A percentile compares a stretch with the other conserved stretches of the same genome.
phyloP scores from a whole-genome alignment of 2,797 vertebrate genomes.

The Neosalanx taihuensis region DNA sequence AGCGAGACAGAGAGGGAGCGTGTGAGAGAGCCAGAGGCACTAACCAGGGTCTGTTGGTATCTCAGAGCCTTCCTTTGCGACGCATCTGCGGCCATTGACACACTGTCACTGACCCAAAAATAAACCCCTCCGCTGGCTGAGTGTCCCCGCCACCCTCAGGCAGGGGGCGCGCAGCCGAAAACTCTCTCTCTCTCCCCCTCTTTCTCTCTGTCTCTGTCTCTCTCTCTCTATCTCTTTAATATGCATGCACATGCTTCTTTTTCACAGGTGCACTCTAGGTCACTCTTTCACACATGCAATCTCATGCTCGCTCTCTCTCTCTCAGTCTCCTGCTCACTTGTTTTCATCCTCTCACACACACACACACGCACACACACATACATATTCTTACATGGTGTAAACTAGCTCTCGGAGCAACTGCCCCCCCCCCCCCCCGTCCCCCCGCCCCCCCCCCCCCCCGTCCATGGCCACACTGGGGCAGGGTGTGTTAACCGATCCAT shows the following conservation, averaged over 20 bases:
- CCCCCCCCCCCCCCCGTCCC: not conserved
- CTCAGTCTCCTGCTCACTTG: slow-evolving; percentile 17
- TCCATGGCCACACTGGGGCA: not conserved
- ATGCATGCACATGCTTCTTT: slow-evolving; percentile 1
- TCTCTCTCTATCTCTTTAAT: slow-evolving; percentile 4
- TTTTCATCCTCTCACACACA: slow-evolving; percentile 22
- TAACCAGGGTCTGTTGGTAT: slow-evolving; percentile 87
- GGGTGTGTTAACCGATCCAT: not conserved
- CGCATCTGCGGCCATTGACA: slow-evolving; percentile 83
- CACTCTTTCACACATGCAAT: slow-evolving; percentile 7
- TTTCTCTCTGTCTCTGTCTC: slow-evolving; percentile 10
- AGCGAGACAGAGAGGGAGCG: slow-evolving; percentile 20
- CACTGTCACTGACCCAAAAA: slow-evolving; percentile 74
- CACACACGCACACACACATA: slow-evolving; percentile 22
- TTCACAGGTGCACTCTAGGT: no score
- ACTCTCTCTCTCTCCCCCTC: not conserved
- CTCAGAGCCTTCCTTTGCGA: slow-evolving; percentile 81
- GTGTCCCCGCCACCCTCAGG: slow-evolving; percentile 41
- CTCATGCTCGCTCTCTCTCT: not conserved
- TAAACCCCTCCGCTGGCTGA: slow-evolving; percentile 58
- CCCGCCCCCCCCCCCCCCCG: not conserved
- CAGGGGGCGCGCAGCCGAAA: slow-evolving; percentile 32
- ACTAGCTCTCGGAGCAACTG: slow-evolving; percentile 40
- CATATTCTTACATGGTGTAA: slow-evolving; percentile 36
- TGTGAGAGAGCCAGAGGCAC: slow-evolving; percentile 46